phyloP scores from a whole-genome alignment of 92 coral and sea anemone species.

The Blastomussa wellsi region DNA sequence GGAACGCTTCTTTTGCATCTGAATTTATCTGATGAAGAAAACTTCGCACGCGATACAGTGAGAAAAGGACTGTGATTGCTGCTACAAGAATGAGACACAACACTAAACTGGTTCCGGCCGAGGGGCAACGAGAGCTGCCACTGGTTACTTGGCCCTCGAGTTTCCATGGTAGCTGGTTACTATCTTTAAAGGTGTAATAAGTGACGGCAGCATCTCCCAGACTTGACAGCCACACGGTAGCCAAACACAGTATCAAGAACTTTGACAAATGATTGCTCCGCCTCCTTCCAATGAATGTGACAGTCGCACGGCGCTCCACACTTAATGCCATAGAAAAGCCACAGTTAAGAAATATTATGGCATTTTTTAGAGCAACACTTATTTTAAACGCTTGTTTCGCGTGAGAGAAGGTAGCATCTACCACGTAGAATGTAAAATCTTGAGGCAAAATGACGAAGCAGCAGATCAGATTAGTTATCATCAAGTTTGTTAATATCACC shows the following conservation, averaged over 20 bases:
- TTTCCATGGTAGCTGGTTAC: neutral
- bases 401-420: neutral
- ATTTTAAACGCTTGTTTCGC: neutral
- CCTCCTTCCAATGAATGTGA: neutral
- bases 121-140: neutral
- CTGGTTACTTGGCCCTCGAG: neutral
- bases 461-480: neutral
- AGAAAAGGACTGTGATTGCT: neutral
- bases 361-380: neutral
- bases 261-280: neutral
- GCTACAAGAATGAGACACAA: neutral
- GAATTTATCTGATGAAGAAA: neutral
- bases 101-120: neutral
- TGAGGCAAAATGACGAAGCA: neutral
- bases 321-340: neutral
- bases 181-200: neutral
- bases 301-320: neutral
- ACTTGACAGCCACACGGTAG: conserved; percentile 2
- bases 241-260: neutral
- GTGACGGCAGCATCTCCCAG: neutral
- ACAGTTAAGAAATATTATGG: neutral
- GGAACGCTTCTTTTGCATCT: neutral
- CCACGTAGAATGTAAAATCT: neutral
- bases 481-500: neutral
- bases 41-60: neutral